phyloP scores from a whole-genome alignment of 2,888 invertebrate species.

The Suillia variegata region DNA sequence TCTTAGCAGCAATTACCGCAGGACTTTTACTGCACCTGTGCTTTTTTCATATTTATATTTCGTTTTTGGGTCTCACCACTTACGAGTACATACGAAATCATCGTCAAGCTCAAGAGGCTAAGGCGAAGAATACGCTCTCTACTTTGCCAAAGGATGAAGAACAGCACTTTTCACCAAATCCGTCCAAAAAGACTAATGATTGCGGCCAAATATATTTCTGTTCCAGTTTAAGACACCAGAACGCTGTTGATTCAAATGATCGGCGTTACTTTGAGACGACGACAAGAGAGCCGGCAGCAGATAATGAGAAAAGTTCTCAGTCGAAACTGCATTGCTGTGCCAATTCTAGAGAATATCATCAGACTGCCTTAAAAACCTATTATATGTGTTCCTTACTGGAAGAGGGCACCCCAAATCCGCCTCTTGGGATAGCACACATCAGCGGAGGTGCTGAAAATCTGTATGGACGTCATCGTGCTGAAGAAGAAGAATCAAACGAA shows the following conservation, averaged over 20 bases:
- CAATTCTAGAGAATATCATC: constrained; percentile 58
- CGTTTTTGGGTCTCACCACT: constrained; percentile 82
- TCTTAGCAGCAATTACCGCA: constrained; percentile 76
- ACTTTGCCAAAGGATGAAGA: constrained; percentile 31
- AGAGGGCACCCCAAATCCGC: constrained; percentile 54
- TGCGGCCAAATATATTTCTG: constrained; percentile 58
- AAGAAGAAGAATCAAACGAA: constrained; percentile 10
- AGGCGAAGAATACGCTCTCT: constrained; percentile 40
- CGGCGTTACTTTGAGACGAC: constrained; percentile 32
- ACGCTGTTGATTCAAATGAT: constrained; percentile 35
- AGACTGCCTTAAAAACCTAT: constrained; percentile 54
- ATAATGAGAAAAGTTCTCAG: background rate
- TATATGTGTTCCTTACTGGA: constrained; percentile 65
- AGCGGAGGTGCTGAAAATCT: constrained; percentile 22
- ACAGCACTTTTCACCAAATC: constrained; percentile 30
- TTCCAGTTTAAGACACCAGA: constrained; percentile 60
- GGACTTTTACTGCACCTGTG: constrained; percentile 81
- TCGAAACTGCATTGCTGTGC: constrained; percentile 61
- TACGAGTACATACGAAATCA: constrained; percentile 80
- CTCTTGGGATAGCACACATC: constrained; percentile 29
- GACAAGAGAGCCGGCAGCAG: background rate
- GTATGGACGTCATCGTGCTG: constrained; percentile 15
- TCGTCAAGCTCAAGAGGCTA: constrained; percentile 60
- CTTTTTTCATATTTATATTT: constrained; percentile 88
- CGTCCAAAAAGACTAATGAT: constrained; percentile 46